Evolutionary conservation across 2,113 vertebrate genomes (phyloP), one percentile per base, ranked within the genome.

Genomic region (Brienomyrus longianalis): DNA sequence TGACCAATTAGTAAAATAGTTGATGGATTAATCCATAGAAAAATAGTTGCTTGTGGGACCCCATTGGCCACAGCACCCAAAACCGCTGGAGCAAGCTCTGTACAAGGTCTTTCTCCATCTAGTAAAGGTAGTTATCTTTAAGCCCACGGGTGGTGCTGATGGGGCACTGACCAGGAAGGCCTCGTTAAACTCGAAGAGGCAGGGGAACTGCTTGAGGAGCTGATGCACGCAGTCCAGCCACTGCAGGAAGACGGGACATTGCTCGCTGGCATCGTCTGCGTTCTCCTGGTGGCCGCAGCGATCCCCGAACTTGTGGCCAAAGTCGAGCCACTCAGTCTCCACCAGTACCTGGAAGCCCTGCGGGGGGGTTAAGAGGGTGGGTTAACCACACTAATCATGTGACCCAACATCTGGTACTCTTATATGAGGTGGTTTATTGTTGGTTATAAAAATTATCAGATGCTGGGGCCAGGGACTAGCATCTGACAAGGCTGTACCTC

Each of bases 201-300:
- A 99, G 89, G 98, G 98, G 93, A 99, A 99, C 94, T 99, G 98
- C 93, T 98, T 98, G 92, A 99, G 96, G 92, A 99, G 96, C 96
- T 99, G 98, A 94, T 99, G 98, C 59, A 99, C 95, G 11, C 97
- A 98, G 95, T 99, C 98, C 35, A 99, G 95, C 98, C 98, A 99
- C 95, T 99, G 98, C 89, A 99, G 96, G 93, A 99, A 99, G 92
- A 99, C 98, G 0, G 98, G 98, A 91, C 98, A 99, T 93, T 99
- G 98, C 93, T 99, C 98, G 0, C 97, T 99, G 91, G 98, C 97
- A 70, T 99, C 98, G 51, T 99, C 98, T 0, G 96, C 94, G 70
- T 97, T 98, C 95, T 99, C 98, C 94, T 98, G 97, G 93, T 99
- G 98, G 89, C 98, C 98, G 62, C 98, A 99, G 93, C 98, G 98